These are phyloP conservation scores for Ciconia boyciana DNA, from an alignment of 2,113 vertebrate genomes.

Conservation along the genomic window DNA sequence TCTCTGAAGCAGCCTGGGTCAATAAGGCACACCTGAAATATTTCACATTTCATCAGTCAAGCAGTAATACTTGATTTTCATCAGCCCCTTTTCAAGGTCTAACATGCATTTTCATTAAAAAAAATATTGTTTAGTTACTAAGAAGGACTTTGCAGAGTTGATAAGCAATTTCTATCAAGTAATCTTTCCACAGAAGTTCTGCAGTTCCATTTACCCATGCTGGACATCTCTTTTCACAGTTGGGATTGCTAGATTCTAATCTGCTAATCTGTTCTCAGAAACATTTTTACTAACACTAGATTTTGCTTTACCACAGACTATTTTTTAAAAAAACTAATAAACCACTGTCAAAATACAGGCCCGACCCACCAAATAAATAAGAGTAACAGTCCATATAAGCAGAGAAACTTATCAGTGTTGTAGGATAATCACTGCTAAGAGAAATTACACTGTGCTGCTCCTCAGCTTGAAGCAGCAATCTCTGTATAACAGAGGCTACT, in stretches of 20 bases:
- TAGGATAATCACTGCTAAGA: not conserved
- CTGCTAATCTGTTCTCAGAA: not conserved
- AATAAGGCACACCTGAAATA: slow-evolving; percentile 87
- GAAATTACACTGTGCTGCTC: not conserved
- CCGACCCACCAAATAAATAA: not conserved
- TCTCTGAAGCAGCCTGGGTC: slow-evolving; percentile 97
- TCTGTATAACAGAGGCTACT: not conserved
- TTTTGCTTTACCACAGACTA: not conserved
- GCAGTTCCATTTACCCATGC: not conserved
- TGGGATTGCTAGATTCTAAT: not conserved
- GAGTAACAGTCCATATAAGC: not conserved
- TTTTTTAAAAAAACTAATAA: not conserved
- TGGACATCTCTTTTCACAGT: not conserved
- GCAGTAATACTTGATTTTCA: not conserved
- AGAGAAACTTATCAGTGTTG: not conserved
- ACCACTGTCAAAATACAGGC: not conserved
- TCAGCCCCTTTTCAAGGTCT: not conserved
- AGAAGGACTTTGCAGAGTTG: not conserved
- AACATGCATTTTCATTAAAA: not conserved
- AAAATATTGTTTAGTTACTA: not conserved
- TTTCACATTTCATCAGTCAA: not conserved
- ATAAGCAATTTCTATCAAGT: not conserved
- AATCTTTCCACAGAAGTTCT: not conserved
- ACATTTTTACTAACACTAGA: not conserved
- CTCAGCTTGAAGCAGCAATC: not conserved